Evolutionary conservation across 2,888 invertebrate genomes (phyloP).

Genomic region (Blomia tropicalis): DNA sequence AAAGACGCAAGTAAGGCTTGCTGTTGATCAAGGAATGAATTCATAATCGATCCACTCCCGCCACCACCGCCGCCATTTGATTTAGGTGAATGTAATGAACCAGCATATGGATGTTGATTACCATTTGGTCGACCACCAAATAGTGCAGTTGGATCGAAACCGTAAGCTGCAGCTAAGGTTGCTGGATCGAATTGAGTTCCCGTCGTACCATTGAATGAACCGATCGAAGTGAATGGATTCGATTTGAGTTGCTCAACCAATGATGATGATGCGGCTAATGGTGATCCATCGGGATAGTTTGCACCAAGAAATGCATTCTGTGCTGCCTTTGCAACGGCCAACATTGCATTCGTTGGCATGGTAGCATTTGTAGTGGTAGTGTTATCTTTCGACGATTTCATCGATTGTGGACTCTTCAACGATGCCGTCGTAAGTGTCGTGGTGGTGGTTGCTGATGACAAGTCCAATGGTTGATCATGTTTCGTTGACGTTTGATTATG

Average conservation of each 20-base stretch:
- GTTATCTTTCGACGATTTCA: background rate
- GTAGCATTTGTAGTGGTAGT: background rate
- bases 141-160: background rate
- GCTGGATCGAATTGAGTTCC: background rate
- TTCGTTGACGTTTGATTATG: background rate
- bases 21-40: background rate
- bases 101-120: background rate
- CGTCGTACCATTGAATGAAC: conserved; percentile 1
- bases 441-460: background rate
- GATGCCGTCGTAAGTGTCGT: background rate
- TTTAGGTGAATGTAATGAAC: background rate
- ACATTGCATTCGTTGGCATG: background rate
- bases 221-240: background rate
- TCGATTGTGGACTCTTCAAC: background rate
- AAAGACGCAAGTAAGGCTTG: background rate
- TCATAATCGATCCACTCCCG: background rate
- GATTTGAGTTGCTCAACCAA: background rate
- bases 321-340: background rate
- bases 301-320: conserved; percentile 12
- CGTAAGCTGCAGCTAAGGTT: background rate
- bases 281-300: conserved; percentile 6
- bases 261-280: conserved; percentile 39
- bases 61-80: background rate
- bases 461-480: conserved; percentile 6
- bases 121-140: background rate